These are phyloP conservation scores for Patiria pectinifera DNA, from an alignment of 53 echinoderm and acorn worm species.

Conservation along the genomic window DNA sequence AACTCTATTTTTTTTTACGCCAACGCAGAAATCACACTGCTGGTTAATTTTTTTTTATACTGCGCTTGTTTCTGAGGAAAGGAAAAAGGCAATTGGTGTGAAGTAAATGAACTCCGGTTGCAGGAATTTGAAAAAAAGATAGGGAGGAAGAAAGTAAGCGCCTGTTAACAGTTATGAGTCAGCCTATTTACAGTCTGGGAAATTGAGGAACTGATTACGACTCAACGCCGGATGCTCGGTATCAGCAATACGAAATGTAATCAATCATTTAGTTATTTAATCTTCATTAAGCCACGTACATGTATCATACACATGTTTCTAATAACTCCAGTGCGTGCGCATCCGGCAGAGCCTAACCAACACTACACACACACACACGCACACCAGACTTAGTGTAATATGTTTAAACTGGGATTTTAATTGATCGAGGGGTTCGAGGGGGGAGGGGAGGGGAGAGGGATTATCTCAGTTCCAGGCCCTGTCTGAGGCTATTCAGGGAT, in stretches of 20 bases:
- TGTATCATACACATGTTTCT: background rate
- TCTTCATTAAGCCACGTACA: background rate
- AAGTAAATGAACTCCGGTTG: constrained; percentile 31
- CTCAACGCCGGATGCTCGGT: background rate
- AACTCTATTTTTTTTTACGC: background rate
- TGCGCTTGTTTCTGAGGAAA: background rate
- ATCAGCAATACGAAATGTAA: constrained; percentile 1
- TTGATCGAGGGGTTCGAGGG: background rate
- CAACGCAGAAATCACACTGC: constrained; percentile 3
- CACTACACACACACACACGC: background rate
- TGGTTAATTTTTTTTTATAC: background rate
- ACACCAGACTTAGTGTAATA: background rate
- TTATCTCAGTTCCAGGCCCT: background rate
- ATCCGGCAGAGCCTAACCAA: background rate
- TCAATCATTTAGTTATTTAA: background rate
- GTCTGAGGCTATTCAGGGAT: constrained; percentile 34
- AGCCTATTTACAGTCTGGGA: constrained; percentile 10
- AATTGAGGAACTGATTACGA: constrained; percentile 14
- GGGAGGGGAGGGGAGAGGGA: background rate
- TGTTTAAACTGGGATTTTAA: constrained; percentile 1
- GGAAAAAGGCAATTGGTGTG: constrained; percentile 34
- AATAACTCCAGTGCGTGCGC: background rate
- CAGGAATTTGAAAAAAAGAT: constrained; percentile 1
- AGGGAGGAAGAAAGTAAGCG: background rate
- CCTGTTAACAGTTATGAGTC: constrained; percentile 28